These are phyloP conservation scores for Gorsachius goisagi DNA, from an alignment of 2,113 vertebrate genomes.

Conservation along the genomic window DNA sequence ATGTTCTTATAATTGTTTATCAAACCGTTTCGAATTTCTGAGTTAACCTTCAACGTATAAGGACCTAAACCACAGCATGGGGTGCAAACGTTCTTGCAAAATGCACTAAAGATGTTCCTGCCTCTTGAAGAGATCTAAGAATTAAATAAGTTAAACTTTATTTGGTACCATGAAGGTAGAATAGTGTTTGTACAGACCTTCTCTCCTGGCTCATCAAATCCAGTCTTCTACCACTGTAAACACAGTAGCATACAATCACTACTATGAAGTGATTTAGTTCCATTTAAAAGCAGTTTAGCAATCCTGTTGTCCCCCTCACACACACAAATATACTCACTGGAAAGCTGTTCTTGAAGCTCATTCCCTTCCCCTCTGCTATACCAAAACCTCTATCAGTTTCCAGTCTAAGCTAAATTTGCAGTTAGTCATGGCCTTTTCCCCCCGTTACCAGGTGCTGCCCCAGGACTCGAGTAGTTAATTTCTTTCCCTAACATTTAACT, in stretches of 20 bases:
- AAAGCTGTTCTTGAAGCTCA: neutral
- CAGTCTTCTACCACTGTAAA: neutral
- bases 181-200: neutral
- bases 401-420: neutral
- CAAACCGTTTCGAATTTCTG: too few species aligned
- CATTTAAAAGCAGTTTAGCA: neutral
- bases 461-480: rapidly evolving
- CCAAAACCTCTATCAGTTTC: neutral
- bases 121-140: neutral
- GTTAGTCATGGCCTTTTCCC: neutral
- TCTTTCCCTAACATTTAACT: neutral
- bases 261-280: neutral
- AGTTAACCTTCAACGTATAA: neutral
- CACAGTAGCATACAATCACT: neutral
- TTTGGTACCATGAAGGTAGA: neutral
- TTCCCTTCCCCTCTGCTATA: neutral
- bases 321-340: neutral
- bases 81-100: neutral
- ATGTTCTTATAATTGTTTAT: too few species aligned
- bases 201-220: neutral
- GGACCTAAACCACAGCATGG: neutral
- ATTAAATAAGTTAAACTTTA: neutral
- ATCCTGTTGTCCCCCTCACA: neutral
- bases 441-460: neutral
- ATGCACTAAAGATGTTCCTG: neutral